Base-by-base conservation (phyloP, 2,797 vertebrate genomes). In the Phoeniculus purpureus region DNA sequence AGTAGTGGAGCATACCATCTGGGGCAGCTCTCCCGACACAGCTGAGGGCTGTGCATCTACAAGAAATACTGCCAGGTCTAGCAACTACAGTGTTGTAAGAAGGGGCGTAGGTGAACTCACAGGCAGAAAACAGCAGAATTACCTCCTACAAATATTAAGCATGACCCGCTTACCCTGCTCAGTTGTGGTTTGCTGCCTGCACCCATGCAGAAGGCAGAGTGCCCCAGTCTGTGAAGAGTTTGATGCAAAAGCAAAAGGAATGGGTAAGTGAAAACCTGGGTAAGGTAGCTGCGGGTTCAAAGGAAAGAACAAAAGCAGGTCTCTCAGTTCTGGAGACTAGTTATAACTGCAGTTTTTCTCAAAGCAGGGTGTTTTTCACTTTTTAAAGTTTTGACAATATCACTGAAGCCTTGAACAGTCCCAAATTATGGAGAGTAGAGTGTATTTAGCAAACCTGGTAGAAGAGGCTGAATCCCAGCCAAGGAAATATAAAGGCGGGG, bases 171-270 rank as follows among this genome's bases (percentile, higher is more conserved):
- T 32, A 7, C 31, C 17, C 31, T 9, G 11, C 21, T 52, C 17
- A 1, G 31, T 12, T 27, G 2, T 6, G 4, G 7, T 2, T 26
- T n/a, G 32, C 37, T n/a, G 40, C 43, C 34, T 6, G 29, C 47
- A 1, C 0, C 2, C 18, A 1, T 4, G 12, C 18, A 1, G 7
- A 1, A 16, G 47, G 15, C 60, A 6, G 14, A 61, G 34, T 7
- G n/a, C 40, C 7, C 14, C 3, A 0, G 10, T 11, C 5, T 6
- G 21, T 8, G 9, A 11, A 21, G 17, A 4, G 2, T 56, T 78
- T 59, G 16, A 5, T 4, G 3, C 18, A 31, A 60, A 54, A 18
- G 4, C 26, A n/a, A 47, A 85, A 67, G 17, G 12, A 40, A 67
- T 19, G 11, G 52, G n/a, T 19, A 11, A 10, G 32, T 4, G 32